Evolutionary conservation across 2,113 vertebrate species (phyloP).

Genomic region (Colistium nudipinnis): DNA sequence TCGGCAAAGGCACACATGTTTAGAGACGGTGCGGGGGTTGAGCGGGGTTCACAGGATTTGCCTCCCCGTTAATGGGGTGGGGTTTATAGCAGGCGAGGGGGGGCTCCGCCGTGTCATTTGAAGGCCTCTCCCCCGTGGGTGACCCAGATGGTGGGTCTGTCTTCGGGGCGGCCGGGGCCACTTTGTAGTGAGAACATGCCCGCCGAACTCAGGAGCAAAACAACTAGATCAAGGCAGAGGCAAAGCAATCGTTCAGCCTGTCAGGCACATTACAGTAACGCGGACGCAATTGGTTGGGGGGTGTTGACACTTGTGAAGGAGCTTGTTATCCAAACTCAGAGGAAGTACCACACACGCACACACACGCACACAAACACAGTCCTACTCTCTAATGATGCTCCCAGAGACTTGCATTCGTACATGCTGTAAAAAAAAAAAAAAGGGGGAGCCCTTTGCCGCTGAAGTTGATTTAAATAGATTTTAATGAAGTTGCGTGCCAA

Average conservation of each 20-base stretch:
- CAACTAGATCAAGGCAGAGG: slow-evolving; percentile 67
- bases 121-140: slow-evolving; percentile 62
- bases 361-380: slow-evolving; percentile 39
- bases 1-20: slow-evolving; percentile 56
- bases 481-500: slow-evolving; percentile 82
- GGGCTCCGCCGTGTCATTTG: slow-evolving; percentile 48
- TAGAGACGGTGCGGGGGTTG: slow-evolving; percentile 63
- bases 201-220: slow-evolving; percentile 72
- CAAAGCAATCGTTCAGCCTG: slow-evolving; percentile 69
- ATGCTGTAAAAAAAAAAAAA: slow-evolving; percentile 61
- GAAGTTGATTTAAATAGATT: slow-evolving; percentile 88
- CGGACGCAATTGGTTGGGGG: slow-evolving; percentile 72
- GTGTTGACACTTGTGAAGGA: slow-evolving; percentile 80
- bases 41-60: slow-evolving; percentile 63
- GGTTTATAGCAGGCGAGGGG: slow-evolving; percentile 39
- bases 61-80: slow-evolving; percentile 56
- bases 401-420: slow-evolving; percentile 77
- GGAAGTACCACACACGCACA: slow-evolving; percentile 58
- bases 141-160: slow-evolving; percentile 63
- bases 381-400: slow-evolving; percentile 80
- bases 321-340: slow-evolving; percentile 82
- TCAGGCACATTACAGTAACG: slow-evolving; percentile 76
- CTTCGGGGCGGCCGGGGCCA: slow-evolving; percentile 66
- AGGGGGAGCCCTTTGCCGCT: slow-evolving; percentile 75
- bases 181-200: slow-evolving; percentile 72